Evolutionary conservation across 1,140 invertebrate genomes (phyloP), one percentile per base, ranked within the genome.

Genomic region (Micrasema minimum): DNA sequence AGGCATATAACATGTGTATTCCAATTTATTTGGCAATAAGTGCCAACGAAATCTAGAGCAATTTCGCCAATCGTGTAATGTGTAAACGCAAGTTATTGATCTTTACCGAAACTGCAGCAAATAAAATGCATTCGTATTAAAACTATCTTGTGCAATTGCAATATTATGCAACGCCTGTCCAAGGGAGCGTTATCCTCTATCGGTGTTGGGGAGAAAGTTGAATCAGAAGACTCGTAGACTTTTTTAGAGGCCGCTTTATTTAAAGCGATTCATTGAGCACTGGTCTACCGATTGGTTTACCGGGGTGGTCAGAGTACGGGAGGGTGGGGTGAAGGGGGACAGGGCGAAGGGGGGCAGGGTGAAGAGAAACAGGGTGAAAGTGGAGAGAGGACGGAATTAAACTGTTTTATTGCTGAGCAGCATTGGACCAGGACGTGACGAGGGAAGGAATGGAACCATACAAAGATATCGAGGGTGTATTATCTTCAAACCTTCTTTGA

Each of bases 191-290:
- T 31, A 23, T 16, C 20, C 23, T 31, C 11, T 37, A 18, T n/a
- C 26, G 22, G n/a, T 31, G 7, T 31, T 35, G 31, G 23, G 51
- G 51, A 55, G 14, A 23, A 14, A 55, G n/a, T 31, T 14, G 23
- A 55, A 26, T 55, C 51, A 35, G 23, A 22, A 20, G 46, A 48
- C 64, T 66, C 64, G 18, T 51, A 38, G 23, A 48, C 70, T 66
- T 72, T 72, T 72, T 64, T 71, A 66, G 51, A 51, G 70, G 55
- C 70, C 64, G 64, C 66, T 72, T 72, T 72, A 71, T 71, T 72
- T 72, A 46, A 46, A 66, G 70, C 18, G 66, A 55, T 16, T 43
- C 43, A 43, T 51, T 37, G 48, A 45, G 50, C 20, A 45, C 55
- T 45, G 70, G 57, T 66, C 41, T 31, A 18, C n/a, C 50, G 51